These are phyloP conservation scores for Psittacara wagleri DNA, from an alignment of 2,113 vertebrate genomes.

Conservation along the genomic window DNA sequence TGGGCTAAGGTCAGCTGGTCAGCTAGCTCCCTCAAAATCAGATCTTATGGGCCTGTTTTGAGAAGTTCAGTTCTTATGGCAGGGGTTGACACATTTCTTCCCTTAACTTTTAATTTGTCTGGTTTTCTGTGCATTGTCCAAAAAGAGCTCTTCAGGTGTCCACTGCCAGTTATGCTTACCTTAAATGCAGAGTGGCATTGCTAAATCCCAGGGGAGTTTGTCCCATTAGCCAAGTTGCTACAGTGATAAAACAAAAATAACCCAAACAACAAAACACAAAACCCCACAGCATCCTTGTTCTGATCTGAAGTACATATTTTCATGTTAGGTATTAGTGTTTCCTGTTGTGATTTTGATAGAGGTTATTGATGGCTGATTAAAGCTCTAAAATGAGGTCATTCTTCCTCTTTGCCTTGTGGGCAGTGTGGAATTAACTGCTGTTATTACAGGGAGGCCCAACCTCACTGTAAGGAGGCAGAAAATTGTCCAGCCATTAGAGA, in stretches of 20 bases:
- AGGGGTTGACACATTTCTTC: background rate
- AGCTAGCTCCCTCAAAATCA: background rate
- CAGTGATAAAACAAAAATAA: background rate
- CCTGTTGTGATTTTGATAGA: background rate
- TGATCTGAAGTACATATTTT: background rate
- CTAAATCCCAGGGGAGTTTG: background rate
- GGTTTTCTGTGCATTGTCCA: background rate
- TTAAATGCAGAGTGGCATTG: background rate
- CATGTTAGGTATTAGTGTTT: background rate
- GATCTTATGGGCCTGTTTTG: background rate
- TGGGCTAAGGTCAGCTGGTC: background rate
- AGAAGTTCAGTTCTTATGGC: background rate
- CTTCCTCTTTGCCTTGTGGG: background rate
- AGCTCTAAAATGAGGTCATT: background rate
- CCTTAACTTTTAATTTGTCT: background rate
- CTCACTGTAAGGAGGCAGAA: background rate
- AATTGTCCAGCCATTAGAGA: background rate
- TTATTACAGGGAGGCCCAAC: background rate
- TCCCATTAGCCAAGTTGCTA: background rate
- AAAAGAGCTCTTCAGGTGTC: background rate
- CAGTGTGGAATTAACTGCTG: background rate
- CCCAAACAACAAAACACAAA: background rate
- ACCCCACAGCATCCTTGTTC: fast-evolving
- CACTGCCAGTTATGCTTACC: background rate
- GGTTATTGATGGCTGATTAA: background rate